A percentile compares a stretch with the other conserved stretches of the same genome.
Conservation (phyloP, 2,888 invertebrate genomes). For the Aphidoletes aphidimyza region DNA sequence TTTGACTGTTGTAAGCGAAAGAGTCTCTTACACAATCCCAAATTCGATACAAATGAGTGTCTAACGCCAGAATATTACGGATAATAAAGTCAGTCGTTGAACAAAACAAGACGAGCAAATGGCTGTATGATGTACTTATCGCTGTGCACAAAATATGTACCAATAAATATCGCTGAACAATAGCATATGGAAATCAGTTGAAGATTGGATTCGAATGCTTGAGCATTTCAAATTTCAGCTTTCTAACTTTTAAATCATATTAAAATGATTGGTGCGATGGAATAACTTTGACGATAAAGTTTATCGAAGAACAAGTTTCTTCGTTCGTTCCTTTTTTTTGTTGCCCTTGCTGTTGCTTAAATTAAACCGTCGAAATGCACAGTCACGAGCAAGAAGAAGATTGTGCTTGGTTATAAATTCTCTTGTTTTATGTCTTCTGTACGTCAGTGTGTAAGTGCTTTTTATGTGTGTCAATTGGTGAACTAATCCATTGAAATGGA, state of each 20-base stretch:
- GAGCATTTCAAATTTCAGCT: neutral
- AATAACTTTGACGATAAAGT: neutral
- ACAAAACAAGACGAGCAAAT: neutral
- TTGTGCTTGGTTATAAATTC: neutral
- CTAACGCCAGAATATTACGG: neutral
- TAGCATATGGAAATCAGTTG: neutral
- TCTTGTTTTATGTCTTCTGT: neutral
- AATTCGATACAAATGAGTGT: neutral
- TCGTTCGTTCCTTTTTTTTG: too few relatives aligned
- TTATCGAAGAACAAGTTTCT: constrained; percentile 1
- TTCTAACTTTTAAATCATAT: constrained; percentile 38
- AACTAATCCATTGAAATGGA: neutral
- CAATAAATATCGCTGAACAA: neutral
- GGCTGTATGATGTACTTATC: neutral
- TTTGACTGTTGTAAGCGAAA: too few relatives aligned
- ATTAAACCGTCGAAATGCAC: neutral
- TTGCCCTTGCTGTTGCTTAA: too few relatives aligned
- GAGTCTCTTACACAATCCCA: neutral
- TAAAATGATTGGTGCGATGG: constrained; percentile 29
- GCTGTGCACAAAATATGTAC: neutral
- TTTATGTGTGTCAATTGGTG: neutral
- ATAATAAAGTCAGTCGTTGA: constrained; percentile 26
- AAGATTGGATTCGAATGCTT: neutral
- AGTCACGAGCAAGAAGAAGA: neutral
- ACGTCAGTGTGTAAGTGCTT: too few relatives aligned